Evolutionary conservation across 2,797 vertebrate genomes (phyloP).

Genomic region (Coendou prehensilis): DNA sequence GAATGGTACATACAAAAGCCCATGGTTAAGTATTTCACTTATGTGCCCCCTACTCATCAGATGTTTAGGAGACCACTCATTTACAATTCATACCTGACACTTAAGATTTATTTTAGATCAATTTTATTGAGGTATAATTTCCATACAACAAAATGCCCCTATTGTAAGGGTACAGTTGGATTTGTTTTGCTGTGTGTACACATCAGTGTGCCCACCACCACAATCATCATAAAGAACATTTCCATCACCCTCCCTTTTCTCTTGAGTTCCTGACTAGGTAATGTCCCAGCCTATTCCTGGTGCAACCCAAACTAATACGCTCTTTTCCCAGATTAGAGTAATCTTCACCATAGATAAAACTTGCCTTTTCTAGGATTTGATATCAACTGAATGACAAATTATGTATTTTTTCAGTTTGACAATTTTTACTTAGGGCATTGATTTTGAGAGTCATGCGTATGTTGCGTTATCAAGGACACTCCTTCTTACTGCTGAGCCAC

Average conservation of each 20-base stretch:
- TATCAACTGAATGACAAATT: not conserved
- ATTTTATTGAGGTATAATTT: not conserved
- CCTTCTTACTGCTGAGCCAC: not conserved
- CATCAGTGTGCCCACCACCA: not conserved
- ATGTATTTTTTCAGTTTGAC: not conserved
- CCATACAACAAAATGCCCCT: not conserved
- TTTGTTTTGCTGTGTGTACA: not conserved
- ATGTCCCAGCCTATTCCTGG: not conserved
- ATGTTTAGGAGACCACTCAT: not conserved
- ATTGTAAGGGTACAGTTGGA: not conserved
- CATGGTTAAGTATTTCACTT: not conserved
- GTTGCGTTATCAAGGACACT: not conserved
- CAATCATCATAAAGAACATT: not conserved
- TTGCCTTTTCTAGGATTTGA: conserved; percentile 16
- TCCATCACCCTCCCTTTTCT: not conserved
- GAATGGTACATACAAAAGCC: not conserved
- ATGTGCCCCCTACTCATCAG: not conserved
- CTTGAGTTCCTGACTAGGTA: not conserved
- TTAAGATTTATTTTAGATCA: conserved; percentile 28
- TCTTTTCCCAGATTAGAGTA: not conserved
- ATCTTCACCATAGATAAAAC: not conserved
- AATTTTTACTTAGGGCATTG: not conserved
- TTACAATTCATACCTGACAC: not conserved
- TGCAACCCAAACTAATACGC: not conserved
- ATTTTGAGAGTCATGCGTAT: not conserved